phyloP scores from a whole-genome alignment of 2,113 vertebrate genomes.

The Atlantisia rogersi region DNA sequence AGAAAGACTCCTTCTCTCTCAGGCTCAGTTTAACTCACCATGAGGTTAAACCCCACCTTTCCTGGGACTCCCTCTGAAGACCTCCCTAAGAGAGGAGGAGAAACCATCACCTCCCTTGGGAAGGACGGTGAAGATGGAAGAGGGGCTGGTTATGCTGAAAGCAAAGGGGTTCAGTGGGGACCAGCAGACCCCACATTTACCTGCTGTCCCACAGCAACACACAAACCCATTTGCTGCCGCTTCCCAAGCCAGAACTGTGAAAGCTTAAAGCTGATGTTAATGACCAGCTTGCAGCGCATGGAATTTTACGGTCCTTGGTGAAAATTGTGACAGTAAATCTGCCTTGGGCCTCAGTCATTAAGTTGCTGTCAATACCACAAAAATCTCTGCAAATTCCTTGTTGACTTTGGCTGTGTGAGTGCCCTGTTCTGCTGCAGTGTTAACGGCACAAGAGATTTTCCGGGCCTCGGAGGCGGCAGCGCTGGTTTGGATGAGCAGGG shows the following conservation, averaged over 20 bases:
- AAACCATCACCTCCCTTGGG: background rate
- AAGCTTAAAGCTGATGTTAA: constrained; percentile 29
- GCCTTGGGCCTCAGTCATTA: background rate
- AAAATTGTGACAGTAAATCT: constrained; percentile 54
- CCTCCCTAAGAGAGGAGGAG: background rate
- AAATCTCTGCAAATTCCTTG: constrained; percentile 24
- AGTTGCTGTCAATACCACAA: constrained; percentile 30
- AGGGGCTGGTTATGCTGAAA: background rate
- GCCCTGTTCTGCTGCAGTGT: background rate
- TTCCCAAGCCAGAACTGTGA: background rate
- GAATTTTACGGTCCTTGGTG: constrained; percentile 1
- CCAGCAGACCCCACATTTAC: background rate
- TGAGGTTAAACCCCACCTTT: background rate
- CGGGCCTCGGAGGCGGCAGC: background rate
- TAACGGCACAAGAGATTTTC: constrained; percentile 17
- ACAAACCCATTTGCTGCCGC: background rate
- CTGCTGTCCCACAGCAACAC: background rate
- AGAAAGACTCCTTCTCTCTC: background rate
- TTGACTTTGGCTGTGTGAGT: constrained; percentile 32
- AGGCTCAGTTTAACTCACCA: background rate
- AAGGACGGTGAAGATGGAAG: background rate
- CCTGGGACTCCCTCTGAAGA: background rate
- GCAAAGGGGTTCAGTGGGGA: accelerated
- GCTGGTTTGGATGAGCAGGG: background rate
- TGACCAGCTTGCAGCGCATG: background rate